Percentiles rank a stretch among this genome's conserved stretches.
phyloP scores from a whole-genome alignment of 2,888 invertebrate species.

The Drosophila algonquin region DNA sequence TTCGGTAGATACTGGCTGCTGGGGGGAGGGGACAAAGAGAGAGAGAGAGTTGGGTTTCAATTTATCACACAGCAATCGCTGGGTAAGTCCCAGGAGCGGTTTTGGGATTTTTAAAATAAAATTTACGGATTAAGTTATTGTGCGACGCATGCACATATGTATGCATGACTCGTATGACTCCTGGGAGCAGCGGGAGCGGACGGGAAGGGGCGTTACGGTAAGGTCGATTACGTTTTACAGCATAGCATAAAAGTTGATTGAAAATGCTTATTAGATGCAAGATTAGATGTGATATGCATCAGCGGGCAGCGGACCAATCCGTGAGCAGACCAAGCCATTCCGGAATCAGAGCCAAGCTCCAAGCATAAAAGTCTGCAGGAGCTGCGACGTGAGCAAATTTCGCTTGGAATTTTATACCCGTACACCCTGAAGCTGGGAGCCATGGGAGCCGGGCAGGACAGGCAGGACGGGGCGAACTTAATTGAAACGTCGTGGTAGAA shows the following conservation, averaged over 20 bases:
- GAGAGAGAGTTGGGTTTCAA: constrained; percentile 64
- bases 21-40: not conserved
- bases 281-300: constrained; percentile 81
- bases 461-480: constrained; percentile 51
- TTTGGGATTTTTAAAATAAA: constrained; percentile 78
- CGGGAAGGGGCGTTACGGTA: constrained; percentile 48
- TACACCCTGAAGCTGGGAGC: constrained; percentile 4
- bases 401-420: constrained; percentile 31
- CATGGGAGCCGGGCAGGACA: not conserved
- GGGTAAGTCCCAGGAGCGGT: constrained; percentile 67
- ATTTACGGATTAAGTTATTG: constrained; percentile 83
- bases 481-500: constrained; percentile 70
- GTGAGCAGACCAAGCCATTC: constrained; percentile 42
- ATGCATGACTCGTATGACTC: constrained; percentile 17
- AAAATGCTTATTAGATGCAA: constrained; percentile 84
- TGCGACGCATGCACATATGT: constrained; percentile 39
- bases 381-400: constrained; percentile 81
- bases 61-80: constrained; percentile 61
- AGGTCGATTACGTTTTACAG: constrained; percentile 80
- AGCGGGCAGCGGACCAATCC: constrained; percentile 26
- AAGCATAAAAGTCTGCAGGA: constrained; percentile 73
- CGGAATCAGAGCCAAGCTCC: constrained; percentile 61
- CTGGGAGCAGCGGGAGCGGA: not conserved
- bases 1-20: constrained; percentile 1
- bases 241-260: constrained; percentile 82